Evolutionary conservation across 2,113 vertebrate species (phyloP).

Genomic region (Dendrocopos noguchii): DNA sequence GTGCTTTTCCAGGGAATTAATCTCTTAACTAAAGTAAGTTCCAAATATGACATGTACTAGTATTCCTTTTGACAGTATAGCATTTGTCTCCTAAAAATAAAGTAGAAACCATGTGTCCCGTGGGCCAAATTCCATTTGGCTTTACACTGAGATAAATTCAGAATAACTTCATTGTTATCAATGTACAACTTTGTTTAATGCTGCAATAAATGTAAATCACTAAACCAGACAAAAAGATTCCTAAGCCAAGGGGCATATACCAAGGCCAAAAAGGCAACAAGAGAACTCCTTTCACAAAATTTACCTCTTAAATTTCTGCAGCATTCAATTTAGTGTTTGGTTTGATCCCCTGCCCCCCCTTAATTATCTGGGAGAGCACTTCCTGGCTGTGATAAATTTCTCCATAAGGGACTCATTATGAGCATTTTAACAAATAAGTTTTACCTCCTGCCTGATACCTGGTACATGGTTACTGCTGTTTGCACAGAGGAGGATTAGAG

Average conservation of each 20-base stretch:
- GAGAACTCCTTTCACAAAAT: not conserved
- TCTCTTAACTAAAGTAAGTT: conserved; percentile 26
- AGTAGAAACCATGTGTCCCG: not conserved
- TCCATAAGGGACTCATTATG: not conserved
- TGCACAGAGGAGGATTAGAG: not conserved
- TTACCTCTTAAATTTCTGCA: not conserved
- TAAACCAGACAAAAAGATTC: not conserved
- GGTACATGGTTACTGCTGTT: not conserved
- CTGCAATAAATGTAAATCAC: conserved; percentile 2
- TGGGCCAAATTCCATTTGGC: conserved; percentile 21
- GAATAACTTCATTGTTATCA: not conserved
- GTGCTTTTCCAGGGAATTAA: conserved; percentile 42
- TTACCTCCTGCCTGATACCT: not conserved
- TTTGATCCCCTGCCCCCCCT: not conserved
- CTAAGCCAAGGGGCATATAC: not conserved
- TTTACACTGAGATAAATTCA: not conserved
- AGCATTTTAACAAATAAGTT: conserved; percentile 24
- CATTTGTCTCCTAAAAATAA: conserved; percentile 39
- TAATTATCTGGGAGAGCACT: not conserved
- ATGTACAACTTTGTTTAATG: not conserved
- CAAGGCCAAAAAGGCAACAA: not conserved
- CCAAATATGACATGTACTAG: not conserved
- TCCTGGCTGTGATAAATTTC: not conserved
- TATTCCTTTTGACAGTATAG: conserved; percentile 29
- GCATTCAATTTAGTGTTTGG: not conserved